A percentile compares a stretch with the other conserved stretches of the same genome.
phyloP scores from a whole-genome alignment of 2,113 vertebrate genomes.

The Suncus etruscus region DNA sequence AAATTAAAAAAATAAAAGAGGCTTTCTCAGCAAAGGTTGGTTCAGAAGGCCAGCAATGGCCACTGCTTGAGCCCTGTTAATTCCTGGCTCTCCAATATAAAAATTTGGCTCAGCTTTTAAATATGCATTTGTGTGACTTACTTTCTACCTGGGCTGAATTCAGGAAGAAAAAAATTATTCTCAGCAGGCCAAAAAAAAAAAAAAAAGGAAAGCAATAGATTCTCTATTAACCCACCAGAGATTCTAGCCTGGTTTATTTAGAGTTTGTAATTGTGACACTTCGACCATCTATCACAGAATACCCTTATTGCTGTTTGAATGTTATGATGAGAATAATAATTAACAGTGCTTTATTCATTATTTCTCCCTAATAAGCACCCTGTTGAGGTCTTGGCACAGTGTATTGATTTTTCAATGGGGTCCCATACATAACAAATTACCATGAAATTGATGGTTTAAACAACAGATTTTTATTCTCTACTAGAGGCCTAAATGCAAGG shows the following conservation, averaged over 20 bases:
- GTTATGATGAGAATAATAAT: not conserved
- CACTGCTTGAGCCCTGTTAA: constrained; percentile 70
- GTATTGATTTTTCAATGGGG: not conserved
- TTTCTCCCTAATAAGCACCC: not conserved
- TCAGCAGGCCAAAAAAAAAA: constrained; percentile 54
- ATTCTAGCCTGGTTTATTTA: not conserved
- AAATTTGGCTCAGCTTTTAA: constrained; percentile 72
- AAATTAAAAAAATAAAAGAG: no score
- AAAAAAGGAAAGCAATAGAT: not conserved
- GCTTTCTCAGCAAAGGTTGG: constrained; percentile 43
- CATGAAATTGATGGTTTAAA: not conserved
- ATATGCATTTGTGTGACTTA: constrained; percentile 70
- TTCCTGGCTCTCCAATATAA: constrained; percentile 67
- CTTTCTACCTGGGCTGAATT: constrained; percentile 76
- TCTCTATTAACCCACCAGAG: not conserved
- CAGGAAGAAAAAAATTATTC: constrained; percentile 65
- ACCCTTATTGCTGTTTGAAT: not conserved
- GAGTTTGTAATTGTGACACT: not conserved
- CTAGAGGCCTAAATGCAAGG: not conserved
- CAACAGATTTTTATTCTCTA: not conserved
- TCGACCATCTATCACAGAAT: not conserved
- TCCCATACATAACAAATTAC: not conserved
- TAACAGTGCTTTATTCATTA: not conserved
- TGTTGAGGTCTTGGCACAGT: not conserved
- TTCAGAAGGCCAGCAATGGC: not conserved